A percentile compares a stretch with the other conserved stretches of the same genome.
Evolutionary conservation across 2,888 invertebrate species (phyloP).

Genomic region (Nomada lathburiana): DNA sequence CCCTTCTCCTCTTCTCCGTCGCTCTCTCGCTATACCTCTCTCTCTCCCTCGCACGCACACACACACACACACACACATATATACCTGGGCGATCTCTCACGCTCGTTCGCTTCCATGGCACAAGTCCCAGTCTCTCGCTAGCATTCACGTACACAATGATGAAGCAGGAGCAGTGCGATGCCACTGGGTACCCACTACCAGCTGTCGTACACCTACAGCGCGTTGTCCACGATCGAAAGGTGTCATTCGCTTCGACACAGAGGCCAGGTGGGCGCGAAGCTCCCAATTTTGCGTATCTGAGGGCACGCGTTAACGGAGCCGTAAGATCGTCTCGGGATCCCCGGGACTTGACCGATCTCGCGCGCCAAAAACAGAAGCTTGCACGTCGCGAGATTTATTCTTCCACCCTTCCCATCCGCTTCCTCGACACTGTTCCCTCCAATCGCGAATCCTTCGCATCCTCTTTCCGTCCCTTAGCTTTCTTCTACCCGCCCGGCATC

Average conservation of each 20-base stretch:
- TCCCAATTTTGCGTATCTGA: no score
- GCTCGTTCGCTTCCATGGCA: conserved; percentile 57
- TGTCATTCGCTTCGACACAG: no score
- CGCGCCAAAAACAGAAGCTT: conserved; percentile 43
- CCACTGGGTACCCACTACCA: conserved; percentile 58
- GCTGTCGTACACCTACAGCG: conserved; percentile 63
- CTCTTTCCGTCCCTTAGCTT: conserved; percentile 18
- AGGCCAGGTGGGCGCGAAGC: no score
- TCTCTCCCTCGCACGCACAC: conserved; percentile 27
- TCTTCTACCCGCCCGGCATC: conserved; percentile 26
- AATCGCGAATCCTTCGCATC: conserved; percentile 30
- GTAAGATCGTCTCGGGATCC: no score
- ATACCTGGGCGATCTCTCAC: conserved; percentile 46
- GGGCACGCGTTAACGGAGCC: no score
- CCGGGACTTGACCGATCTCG: no score
- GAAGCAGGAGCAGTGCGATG: conserved; percentile 57
- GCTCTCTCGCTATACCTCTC: conserved; percentile 38
- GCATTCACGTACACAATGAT: conserved; percentile 71
- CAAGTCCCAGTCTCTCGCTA: conserved; percentile 60
- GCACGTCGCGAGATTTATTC: conserved; percentile 26
- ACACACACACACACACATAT: neutral
- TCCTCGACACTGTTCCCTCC: conserved; percentile 15
- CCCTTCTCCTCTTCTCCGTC: conserved; percentile 67
- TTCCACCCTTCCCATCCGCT: neutral
- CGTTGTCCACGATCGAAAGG: conserved; percentile 20